phyloP scores from a whole-genome alignment of 1,140 invertebrate genomes.

The Sitophilus oryzae region DNA sequence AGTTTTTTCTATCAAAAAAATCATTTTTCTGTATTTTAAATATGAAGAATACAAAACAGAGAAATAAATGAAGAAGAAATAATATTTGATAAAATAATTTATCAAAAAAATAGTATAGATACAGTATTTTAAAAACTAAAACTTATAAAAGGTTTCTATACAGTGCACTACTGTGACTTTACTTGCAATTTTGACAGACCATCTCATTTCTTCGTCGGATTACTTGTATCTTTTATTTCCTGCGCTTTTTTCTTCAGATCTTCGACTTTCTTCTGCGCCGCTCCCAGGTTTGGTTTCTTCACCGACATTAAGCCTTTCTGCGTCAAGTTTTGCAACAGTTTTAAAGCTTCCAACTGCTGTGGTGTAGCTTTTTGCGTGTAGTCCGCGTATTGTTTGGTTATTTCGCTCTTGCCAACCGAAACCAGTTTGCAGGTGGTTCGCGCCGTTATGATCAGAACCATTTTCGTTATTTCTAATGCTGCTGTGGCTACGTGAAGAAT shows the following conservation, averaged over 20 bases:
- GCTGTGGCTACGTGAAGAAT: constrained; percentile 14
- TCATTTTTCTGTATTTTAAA: too few relatives aligned
- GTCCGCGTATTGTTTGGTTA: constrained; percentile 22
- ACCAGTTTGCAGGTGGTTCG: constrained; percentile 24
- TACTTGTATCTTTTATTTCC: neutral
- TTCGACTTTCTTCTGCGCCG: neutral
- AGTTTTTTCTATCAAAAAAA: too few relatives aligned
- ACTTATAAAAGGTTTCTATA: too few relatives aligned
- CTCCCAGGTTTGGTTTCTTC: neutral
- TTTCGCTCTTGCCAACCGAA: constrained; percentile 17
- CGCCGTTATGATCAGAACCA: constrained; percentile 23
- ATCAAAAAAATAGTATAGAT: too few relatives aligned
- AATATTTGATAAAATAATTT: too few relatives aligned
- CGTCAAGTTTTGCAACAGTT: constrained; percentile 8
- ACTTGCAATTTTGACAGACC: too few relatives aligned
- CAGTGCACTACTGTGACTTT: too few relatives aligned
- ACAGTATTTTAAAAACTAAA: too few relatives aligned
- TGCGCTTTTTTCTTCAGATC: constrained; percentile 2
- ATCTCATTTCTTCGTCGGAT: too few relatives aligned
- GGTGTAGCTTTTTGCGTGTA: constrained; percentile 22
- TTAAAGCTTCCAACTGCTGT: constrained; percentile 10
- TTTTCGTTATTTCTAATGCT: constrained; percentile 28
- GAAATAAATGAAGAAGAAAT: too few relatives aligned
- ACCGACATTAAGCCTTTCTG: neutral
- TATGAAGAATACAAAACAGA: too few relatives aligned